Evolutionary conservation across 2,113 vertebrate species (phyloP).

Genomic region (Microtus richardsoni): DNA sequence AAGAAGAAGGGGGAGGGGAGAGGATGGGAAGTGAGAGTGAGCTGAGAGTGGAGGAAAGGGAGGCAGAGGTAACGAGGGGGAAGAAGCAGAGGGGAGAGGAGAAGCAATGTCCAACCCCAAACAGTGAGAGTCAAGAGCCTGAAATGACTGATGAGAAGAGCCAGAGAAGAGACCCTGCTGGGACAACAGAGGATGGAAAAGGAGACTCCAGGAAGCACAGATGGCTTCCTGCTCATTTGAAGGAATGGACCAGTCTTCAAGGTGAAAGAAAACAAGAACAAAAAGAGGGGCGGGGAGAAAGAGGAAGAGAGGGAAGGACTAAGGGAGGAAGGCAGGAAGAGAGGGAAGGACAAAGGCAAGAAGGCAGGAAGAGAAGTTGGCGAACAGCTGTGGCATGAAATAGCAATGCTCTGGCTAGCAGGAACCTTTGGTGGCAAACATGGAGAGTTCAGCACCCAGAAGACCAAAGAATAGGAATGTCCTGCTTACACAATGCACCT

Average conservation of each 20-base stretch:
- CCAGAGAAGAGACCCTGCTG: neutral
- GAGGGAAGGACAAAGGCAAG: neutral
- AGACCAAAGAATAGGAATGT: neutral
- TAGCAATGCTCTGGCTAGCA: neutral
- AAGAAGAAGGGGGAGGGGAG: neutral
- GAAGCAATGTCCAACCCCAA: neutral
- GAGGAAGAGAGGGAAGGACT: too few species aligned
- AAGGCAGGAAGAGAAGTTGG: neutral
- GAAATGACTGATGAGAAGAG: neutral
- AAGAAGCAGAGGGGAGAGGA: rapidly evolving
- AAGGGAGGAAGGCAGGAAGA: too few species aligned
- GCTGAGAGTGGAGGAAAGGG: too few species aligned
- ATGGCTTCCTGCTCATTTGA: neutral
- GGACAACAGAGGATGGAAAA: neutral
- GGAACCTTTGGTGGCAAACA: neutral
- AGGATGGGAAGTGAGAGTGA: neutral
- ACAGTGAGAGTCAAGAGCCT: neutral
- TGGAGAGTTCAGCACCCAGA: neutral
- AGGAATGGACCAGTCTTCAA: neutral
- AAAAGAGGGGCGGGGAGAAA: too few species aligned
- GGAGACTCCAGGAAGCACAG: neutral
- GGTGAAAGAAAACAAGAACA: neutral
- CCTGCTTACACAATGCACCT: neutral
- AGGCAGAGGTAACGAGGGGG: neutral
- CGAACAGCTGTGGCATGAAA: neutral